These are phyloP conservation scores for Tyria jacobaeae DNA, from an alignment of 2,888 invertebrate genomes.

Conservation along the genomic window DNA sequence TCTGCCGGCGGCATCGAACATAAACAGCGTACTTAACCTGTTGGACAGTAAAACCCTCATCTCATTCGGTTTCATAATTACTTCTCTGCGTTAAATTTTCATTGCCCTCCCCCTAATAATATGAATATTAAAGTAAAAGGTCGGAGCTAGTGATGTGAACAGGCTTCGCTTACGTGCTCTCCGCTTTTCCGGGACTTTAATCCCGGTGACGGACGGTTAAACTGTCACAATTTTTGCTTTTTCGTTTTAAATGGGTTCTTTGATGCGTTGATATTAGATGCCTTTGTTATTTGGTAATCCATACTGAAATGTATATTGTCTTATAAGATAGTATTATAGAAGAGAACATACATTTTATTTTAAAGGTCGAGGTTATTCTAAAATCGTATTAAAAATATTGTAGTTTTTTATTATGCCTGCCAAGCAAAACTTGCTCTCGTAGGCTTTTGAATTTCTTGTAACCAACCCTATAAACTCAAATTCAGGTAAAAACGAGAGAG, in stretches of 20 bases:
- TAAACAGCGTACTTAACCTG: slow-evolving; percentile 37
- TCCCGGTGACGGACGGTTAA: slow-evolving; percentile 38
- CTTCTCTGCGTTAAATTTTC: slow-evolving; percentile 50
- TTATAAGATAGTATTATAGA: slow-evolving; percentile 1
- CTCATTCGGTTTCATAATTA: slow-evolving; percentile 50
- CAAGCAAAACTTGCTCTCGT: too few species aligned
- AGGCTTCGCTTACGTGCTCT: slow-evolving; percentile 38
- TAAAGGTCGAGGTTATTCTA: too few species aligned
- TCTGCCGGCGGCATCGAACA: slow-evolving; percentile 19
- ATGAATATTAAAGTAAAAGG: slow-evolving; percentile 55
- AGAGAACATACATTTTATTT: neutral
- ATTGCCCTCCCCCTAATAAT: slow-evolving; percentile 52
- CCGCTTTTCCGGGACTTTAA: slow-evolving; percentile 52
- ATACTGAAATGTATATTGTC: slow-evolving; percentile 22
- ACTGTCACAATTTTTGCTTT: slow-evolving; percentile 32
- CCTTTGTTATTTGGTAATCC: slow-evolving; percentile 37
- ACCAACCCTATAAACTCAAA: too few species aligned
- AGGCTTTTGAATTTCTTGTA: too few species aligned
- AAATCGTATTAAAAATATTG: too few species aligned
- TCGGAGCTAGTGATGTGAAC: slow-evolving; percentile 49
- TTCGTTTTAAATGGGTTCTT: slow-evolving; percentile 36
- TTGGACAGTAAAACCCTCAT: slow-evolving; percentile 42
- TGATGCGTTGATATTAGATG: slow-evolving; percentile 37
- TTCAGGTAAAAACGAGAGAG: too few species aligned
- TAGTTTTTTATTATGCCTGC: too few species aligned